Conservation (phyloP, 2,888 invertebrate species). For the Harmothoe impar region DNA sequence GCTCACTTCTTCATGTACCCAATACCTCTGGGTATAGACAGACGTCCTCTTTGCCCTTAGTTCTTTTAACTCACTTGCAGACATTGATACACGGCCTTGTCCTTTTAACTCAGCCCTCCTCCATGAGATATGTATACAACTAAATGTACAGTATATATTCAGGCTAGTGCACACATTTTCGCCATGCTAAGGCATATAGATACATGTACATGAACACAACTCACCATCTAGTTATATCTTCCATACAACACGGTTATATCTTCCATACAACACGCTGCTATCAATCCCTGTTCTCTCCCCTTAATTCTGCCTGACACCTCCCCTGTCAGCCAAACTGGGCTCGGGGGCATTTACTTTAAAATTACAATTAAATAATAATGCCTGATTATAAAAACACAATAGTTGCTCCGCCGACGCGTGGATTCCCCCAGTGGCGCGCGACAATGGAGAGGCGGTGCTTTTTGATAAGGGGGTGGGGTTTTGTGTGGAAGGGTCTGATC, state of each 20-base stretch:
- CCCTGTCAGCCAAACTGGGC: not conserved
- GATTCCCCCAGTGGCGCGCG: not conserved
- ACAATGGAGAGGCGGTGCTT: not conserved
- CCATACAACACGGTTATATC: too few species aligned
- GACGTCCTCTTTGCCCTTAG: not conserved
- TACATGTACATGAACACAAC: too few species aligned
- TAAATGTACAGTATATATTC: too few species aligned
- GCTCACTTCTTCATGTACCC: not conserved
- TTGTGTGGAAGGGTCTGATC: not conserved
- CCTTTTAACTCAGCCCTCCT: too few species aligned
- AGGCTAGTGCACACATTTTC: too few species aligned
- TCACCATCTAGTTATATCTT: too few species aligned
- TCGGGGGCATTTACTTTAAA: conserved; percentile 19
- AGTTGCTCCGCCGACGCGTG: not conserved
- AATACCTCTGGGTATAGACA: not conserved
- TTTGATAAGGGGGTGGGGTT: not conserved
- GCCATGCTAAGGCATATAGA: too few species aligned
- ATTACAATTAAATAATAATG: conserved; percentile 38
- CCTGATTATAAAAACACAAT: conserved; percentile 32
- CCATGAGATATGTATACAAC: too few species aligned
- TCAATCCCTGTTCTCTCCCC: not conserved
- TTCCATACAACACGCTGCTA: too few species aligned
- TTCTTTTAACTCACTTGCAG: too few species aligned
- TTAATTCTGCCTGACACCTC: not conserved
- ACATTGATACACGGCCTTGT: too few species aligned